These are phyloP conservation scores for Torymus texanus DNA, from an alignment of 2,888 invertebrate genomes.

Conservation along the genomic window DNA sequence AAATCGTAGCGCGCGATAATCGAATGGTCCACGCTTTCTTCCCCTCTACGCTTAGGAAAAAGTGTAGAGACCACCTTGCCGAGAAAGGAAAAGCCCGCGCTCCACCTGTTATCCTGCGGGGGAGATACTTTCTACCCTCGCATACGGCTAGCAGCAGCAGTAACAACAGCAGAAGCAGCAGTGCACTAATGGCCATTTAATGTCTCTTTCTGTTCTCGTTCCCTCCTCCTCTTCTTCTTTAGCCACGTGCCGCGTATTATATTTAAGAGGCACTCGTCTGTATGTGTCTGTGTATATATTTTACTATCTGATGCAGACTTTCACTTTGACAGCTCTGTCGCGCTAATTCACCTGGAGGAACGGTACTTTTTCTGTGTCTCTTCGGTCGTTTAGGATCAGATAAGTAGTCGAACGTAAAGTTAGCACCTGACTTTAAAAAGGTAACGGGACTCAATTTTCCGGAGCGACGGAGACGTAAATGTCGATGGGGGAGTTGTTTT, in stretches of 20 bases:
- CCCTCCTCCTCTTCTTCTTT: not conserved
- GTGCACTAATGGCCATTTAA: constrained; percentile 60
- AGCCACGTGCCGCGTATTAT: constrained; percentile 48
- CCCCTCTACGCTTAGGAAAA: too few relatives aligned
- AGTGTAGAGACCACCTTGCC: constrained; percentile 11
- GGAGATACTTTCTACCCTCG: constrained; percentile 27
- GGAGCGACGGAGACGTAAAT: not conserved
- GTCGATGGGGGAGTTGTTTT: not conserved
- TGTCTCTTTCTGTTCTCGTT: constrained; percentile 43
- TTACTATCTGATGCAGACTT: constrained; percentile 55
- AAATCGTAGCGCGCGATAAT: constrained; percentile 28
- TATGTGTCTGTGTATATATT: constrained; percentile 20
- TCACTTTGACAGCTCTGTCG: constrained; percentile 52
- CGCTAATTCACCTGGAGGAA: constrained; percentile 32
- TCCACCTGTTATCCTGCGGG: constrained; percentile 53
- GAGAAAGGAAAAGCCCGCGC: constrained; percentile 4
- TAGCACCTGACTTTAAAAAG: constrained; percentile 51
- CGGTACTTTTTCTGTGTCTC: constrained; percentile 33
- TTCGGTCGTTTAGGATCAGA: constrained; percentile 23
- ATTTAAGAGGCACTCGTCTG: constrained; percentile 9
- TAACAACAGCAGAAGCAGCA: too few relatives aligned
- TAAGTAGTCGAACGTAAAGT: constrained; percentile 15
- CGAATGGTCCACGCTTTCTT: constrained; percentile 15
- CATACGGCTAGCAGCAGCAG: too few relatives aligned
- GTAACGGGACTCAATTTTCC: constrained; percentile 50